Evolutionary conservation across 2,888 invertebrate genomes (phyloP).

Genomic region (Bruchidius siliquastri): DNA sequence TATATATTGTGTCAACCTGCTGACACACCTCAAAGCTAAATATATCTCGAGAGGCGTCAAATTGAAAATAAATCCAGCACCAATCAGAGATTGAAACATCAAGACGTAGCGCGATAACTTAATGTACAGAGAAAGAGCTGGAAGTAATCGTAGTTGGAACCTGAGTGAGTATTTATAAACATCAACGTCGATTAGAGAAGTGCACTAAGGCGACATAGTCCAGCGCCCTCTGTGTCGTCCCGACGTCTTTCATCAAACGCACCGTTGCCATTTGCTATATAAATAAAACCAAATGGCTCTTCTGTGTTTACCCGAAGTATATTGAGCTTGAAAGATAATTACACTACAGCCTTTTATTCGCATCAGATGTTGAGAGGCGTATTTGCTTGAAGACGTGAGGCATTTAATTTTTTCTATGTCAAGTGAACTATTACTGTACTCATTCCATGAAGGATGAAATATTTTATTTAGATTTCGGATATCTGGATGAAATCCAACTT

Average conservation of each 20-base stretch:
- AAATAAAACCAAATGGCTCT: background rate
- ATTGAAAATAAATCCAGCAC: too few species aligned
- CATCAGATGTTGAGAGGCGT: background rate
- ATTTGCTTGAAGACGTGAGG: background rate
- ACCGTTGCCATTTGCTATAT: background rate
- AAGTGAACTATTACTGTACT: background rate
- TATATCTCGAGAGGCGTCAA: too few species aligned
- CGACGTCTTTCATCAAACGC: background rate
- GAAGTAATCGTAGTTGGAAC: background rate
- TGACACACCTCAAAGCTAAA: too few species aligned
- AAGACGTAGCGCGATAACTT: too few species aligned
- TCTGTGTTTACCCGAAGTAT: background rate
- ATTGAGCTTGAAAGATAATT: background rate
- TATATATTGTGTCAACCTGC: too few species aligned
- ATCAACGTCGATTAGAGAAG: background rate
- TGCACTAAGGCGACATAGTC: background rate
- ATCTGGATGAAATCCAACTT: too few species aligned
- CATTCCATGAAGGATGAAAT: background rate
- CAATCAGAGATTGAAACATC: too few species aligned
- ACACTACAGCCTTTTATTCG: background rate
- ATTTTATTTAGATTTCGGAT: too few species aligned
- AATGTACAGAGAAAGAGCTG: too few species aligned
- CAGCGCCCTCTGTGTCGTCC: background rate
- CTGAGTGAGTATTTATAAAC: background rate
- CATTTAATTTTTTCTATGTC: background rate